phyloP scores from a whole-genome alignment of 2,888 invertebrate species.

The Hypomecis atomaria region DNA sequence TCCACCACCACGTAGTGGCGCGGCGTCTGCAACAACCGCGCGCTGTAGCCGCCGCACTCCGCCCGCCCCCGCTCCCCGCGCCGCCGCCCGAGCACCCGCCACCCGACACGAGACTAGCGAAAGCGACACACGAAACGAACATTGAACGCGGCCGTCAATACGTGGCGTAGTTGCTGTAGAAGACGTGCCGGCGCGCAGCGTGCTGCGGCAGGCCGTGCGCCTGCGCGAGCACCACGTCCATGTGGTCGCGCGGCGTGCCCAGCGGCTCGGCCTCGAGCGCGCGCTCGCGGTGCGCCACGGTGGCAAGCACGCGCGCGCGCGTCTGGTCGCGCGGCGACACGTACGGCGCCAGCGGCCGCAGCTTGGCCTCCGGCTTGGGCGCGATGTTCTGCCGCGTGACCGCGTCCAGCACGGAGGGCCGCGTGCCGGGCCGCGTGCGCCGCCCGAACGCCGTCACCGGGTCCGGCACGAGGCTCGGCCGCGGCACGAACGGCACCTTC shows the following conservation, averaged over 20 bases:
- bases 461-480: constrained; percentile 93
- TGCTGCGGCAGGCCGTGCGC: constrained; percentile 84
- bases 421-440: constrained; percentile 81
- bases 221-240: constrained; percentile 87
- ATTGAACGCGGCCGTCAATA: constrained; percentile 64
- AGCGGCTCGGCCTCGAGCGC: constrained; percentile 85
- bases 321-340: constrained; percentile 88
- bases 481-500: constrained; percentile 93
- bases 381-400: constrained; percentile 86
- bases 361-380: constrained; percentile 84
- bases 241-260: constrained; percentile 85
- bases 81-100: constrained; percentile 64
- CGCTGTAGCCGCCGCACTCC: constrained; percentile 63
- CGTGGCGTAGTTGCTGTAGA: constrained; percentile 82
- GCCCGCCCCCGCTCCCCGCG: constrained; percentile 58
- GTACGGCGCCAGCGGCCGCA: constrained; percentile 87
- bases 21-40: constrained; percentile 90
- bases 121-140: constrained; percentile 74
- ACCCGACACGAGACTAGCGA: constrained; percentile 67
- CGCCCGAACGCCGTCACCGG: constrained; percentile 94
- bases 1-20: constrained; percentile 95
- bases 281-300: constrained; percentile 85
- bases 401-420: constrained; percentile 79
- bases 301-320: constrained; percentile 85
- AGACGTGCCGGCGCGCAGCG: constrained; percentile 78